These are phyloP conservation scores for Scomberomorus guttatus DNA, from an alignment of 2,797 vertebrate species.

Conservation along the genomic window DNA sequence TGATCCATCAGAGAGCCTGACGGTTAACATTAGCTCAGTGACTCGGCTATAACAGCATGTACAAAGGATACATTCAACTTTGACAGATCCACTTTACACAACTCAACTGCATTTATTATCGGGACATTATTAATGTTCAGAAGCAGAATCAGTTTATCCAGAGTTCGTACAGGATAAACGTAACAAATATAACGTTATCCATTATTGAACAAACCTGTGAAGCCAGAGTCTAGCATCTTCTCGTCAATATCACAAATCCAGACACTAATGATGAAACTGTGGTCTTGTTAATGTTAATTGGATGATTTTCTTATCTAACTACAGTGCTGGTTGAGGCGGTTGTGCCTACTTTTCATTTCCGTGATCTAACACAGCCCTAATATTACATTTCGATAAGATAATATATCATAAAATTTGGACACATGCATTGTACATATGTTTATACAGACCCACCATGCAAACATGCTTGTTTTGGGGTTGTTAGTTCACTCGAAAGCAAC, in stretches of 20 bases:
- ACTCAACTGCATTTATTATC: neutral
- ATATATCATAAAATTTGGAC: too few species aligned
- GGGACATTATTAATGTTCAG: too few species aligned
- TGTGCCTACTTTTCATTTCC: neutral
- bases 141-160: neutral
- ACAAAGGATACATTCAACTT: neutral
- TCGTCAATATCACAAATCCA: too few species aligned
- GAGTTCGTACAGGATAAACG: neutral
- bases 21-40: neutral
- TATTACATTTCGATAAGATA: too few species aligned
- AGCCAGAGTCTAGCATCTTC: neutral
- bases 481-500: neutral
- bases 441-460: neutral
- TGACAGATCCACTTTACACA: neutral
- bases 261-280: neutral
- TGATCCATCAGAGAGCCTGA: neutral
- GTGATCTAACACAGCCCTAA: too few species aligned
- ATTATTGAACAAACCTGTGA: neutral
- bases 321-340: too few species aligned
- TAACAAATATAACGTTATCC: neutral
- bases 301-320: too few species aligned
- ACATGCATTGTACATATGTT: rapidly evolving
- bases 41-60: neutral
- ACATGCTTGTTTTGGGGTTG: rapidly evolving
- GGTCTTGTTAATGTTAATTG: neutral